Evolutionary conservation across 2,888 invertebrate species (phyloP).

Genomic region (Chrysina gloriosa): DNA sequence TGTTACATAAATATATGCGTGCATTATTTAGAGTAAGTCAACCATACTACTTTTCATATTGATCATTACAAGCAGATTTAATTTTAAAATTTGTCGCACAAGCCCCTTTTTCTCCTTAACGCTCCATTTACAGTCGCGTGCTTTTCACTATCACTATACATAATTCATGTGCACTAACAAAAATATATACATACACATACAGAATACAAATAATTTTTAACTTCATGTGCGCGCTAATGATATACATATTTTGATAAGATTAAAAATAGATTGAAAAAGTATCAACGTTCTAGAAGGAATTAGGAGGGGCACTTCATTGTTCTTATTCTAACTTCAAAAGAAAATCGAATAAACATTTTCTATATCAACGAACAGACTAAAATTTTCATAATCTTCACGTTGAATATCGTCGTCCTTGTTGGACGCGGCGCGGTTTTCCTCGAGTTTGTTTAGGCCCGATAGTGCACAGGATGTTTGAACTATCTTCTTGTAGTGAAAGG

Average conservation of each 20-base stretch:
- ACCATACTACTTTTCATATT: slow-evolving; percentile 17
- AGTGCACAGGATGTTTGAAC: slow-evolving; percentile 46
- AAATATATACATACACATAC: not conserved
- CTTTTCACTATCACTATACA: slow-evolving; percentile 6
- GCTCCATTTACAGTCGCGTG: slow-evolving; percentile 24
- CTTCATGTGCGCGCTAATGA: too few relatives aligned
- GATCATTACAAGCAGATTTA: not conserved
- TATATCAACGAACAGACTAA: not conserved
- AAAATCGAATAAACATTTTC: not conserved
- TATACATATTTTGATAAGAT: too few relatives aligned
- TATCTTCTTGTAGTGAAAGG: slow-evolving; percentile 59
- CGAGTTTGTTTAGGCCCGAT: slow-evolving; percentile 24
- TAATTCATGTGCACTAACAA: not conserved
- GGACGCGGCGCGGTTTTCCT: slow-evolving; percentile 2
- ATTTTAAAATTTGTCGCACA: slow-evolving; percentile 9
- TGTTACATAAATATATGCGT: not conserved
- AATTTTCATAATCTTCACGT: not conserved
- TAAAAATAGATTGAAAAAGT: too few relatives aligned
- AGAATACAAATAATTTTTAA: too few relatives aligned
- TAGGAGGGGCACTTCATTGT: not conserved
- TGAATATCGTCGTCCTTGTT: slow-evolving; percentile 15
- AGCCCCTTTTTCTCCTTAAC: slow-evolving; percentile 8
- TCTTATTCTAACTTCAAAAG: not conserved
- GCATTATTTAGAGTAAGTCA: slow-evolving; percentile 18
- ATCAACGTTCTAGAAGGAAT: too few relatives aligned